Base-by-base conservation (phyloP, 2,888 invertebrate genomes). In the Synergus itoensis region DNA sequence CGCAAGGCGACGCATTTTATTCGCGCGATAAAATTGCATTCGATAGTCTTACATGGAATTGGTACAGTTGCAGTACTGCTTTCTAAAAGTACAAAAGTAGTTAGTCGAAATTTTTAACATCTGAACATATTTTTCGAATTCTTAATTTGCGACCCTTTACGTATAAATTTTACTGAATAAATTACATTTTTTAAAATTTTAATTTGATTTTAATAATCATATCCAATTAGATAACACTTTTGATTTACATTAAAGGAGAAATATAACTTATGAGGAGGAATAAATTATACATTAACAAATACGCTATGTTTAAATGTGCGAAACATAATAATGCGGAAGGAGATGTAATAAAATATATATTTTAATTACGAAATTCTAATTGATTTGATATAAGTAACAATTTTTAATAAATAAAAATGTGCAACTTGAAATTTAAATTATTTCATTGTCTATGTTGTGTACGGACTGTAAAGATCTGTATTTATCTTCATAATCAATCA, bases 1-100 rank as follows among this genome's bases (percentile, higher is more conserved):
- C 67, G 67, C 67, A 45, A 67, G 14, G 43, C 67, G 67, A 45
- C 45, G 48, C 69, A 48, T 48, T 69, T 69, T 21, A 69, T 69
- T 16, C 69, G 16, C 69, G 28, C 28, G 69, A 69, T 69, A 69
- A 69, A 48, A 45, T 69, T 69, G 21, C 48, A 4, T 16, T 16
- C 67, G 67, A 67, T 67, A 67, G 41, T 41, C 67, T 21, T 43
- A 4, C 21, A 28, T 21, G n/a, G 18, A 65, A 65, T 69, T 7
- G 48, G 18, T 8, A 11, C 7, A 57, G 18, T 57, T 18, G 3
- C 0, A 57, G 57, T 57, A 18, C 2, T 57, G 57, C 3, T 18
- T 48, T 48, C 16, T 48, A n/a, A 48, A 48, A 16, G 16, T n/a
- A n/a, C n/a, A n/a, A n/a, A n/a, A n/a, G n/a, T n/a, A n/a, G n/a